A percentile compares a stretch with the other conserved stretches of the same genome.
These are phyloP conservation scores for Climacteris rufus DNA, from an alignment of 2,113 vertebrate species.

Conservation along the genomic window DNA sequence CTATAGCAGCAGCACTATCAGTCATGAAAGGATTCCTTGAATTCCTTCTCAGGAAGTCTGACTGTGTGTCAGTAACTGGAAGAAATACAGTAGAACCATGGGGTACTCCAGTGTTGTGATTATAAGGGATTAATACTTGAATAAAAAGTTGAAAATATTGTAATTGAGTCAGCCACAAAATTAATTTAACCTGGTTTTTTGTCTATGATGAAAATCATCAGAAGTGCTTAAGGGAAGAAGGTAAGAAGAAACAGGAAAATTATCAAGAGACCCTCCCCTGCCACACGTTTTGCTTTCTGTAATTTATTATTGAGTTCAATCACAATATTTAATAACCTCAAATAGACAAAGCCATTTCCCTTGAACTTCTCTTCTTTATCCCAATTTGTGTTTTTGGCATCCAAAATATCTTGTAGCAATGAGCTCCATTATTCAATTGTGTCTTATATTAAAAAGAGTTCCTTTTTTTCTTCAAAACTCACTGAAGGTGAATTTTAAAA, in stretches of 20 bases:
- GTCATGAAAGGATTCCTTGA: background rate
- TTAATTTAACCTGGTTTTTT: background rate
- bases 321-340: background rate
- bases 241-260: background rate
- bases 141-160: background rate
- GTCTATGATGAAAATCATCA: background rate
- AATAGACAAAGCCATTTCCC: background rate
- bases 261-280: background rate
- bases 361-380: background rate
- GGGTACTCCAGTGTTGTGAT: background rate
- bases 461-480: background rate
- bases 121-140: background rate
- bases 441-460: background rate
- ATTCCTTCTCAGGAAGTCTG: background rate
- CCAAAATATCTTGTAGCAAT: background rate
- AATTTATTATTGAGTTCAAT: background rate
- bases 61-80: background rate
- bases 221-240: background rate
- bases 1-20: rapidly evolving
- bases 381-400: background rate
- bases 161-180: background rate
- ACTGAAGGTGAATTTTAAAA: background rate
- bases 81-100: background rate
- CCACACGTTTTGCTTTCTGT: background rate
- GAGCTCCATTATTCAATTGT: background rate